These are phyloP conservation scores for Remorina albescens DNA, from an alignment of 2,797 vertebrate species.

Conservation along the genomic window DNA sequence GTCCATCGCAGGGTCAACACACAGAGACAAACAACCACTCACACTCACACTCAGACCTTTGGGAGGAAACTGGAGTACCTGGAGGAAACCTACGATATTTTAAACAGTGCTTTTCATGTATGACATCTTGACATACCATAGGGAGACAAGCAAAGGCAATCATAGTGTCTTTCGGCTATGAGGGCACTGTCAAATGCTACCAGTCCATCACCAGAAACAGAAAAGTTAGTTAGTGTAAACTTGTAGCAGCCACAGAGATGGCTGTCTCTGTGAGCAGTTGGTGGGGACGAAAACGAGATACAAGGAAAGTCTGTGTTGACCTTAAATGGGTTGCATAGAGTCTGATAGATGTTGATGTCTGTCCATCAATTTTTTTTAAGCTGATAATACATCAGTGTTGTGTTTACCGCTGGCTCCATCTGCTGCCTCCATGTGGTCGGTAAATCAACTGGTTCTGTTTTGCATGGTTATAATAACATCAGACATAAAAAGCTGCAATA, in stretches of 20 bases:
- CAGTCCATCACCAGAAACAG: no score
- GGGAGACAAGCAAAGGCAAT: background rate
- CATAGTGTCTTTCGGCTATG: no score
- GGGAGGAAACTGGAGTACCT: no score
- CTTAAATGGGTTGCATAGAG: no score
- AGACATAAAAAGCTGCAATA: background rate
- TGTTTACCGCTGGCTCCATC: no score
- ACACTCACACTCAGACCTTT: no score
- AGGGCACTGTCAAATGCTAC: no score
- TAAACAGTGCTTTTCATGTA: constrained; percentile 22
- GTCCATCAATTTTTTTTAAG: background rate
- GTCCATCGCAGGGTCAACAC: no score
- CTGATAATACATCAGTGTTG: background rate
- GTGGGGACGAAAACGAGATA: constrained; percentile 8
- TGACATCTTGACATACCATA: constrained; percentile 10
- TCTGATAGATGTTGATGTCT: background rate
- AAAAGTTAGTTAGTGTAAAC: background rate
- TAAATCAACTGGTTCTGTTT: no score
- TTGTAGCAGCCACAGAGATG: background rate
- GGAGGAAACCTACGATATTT: no score
- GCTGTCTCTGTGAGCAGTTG: background rate
- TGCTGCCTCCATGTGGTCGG: no score
- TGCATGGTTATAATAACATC: background rate
- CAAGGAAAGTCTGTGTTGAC: background rate
- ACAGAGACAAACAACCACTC: no score